Evolutionary conservation across 2,113 vertebrate genomes (phyloP), one percentile per base, ranked within the genome.

Genomic region (Polypterus senegalus): DNA sequence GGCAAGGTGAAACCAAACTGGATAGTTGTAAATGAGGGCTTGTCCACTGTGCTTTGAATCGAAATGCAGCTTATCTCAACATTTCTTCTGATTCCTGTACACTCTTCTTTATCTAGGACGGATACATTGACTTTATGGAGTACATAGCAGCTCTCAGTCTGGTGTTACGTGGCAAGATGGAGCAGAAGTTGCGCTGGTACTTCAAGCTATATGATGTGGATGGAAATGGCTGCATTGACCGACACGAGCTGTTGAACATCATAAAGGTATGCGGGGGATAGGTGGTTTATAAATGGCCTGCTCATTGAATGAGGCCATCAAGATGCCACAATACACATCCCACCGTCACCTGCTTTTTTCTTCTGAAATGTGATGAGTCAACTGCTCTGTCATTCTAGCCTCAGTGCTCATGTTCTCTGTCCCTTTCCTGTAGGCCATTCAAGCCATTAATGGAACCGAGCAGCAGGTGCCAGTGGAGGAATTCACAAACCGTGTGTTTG

Each of bases 121-220:
- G 92, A 6, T 91, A 91, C 65, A 92, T 94, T 9, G 91, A 94
- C 77, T 95, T 94, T 77, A 87, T 94, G 85, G 92, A 93, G 71
- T 95, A 95, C 0, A 90, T 95, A 65, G 92, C 91, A 0, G 92
- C 90, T 3, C 86, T 95, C 62, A 93, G 92, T 69, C 85, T 94
- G 0, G 90, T 95, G 61, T 89, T 95, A 73, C 75, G 91, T 7
- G 92, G 92, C 6, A 95, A 93, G 76, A 92, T 95, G 88, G 91
- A 95, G 77, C 92, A 95, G 79, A 95, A 94, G 55, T 65, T 95
- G 59, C 83, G 91, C 52, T 95, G 92, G 91, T 95, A 95, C 63
- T 95, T 95, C 79, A 92, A 91, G 62, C 90, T 95, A 4, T 95
- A 95, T 47, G 92, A 95, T 43, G 91, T 91, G 57, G 91, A 93